Base-by-base conservation (phyloP, 2,113 vertebrate species). In the Paralichthys olivaceus region DNA sequence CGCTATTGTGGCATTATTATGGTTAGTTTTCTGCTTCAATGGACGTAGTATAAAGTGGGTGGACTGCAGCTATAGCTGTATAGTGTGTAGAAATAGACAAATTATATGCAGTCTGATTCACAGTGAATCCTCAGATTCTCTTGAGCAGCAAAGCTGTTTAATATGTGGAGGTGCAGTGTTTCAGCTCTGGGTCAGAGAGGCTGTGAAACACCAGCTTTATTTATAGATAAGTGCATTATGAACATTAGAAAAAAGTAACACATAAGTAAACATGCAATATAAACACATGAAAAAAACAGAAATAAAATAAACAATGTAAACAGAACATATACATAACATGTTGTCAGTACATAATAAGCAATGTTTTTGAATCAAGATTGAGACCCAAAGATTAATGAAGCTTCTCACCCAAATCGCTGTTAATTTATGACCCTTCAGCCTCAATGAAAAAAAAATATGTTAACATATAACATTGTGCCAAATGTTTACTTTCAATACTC, bases 301-400 rank as follows among this genome's bases (percentile, higher is more conserved):
- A 11, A 28, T 12, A 11, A n/a, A 29, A 49, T 49, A 49, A 6
- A 20, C 17, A 49, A 49, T 49, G 17, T 49, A 49, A 20, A 49
- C 15, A 49, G 45, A 49, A 49, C 2, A 19, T 47, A 49, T 40
- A 19, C 6, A 49, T 19, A 51, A 53, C 8, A 22, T 47, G 15
- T 1, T 47, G 13, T 47, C 4, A 17, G 43, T 17, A 47, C 43
- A 15, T 19, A 47, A 47, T 5, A 5, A 17, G 43, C 2, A 5
- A 47, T 17, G 4, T 0, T 47, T 45, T 45, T 15, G 4, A 14
- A 19, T 17, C 14, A 19, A 47, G 43, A 19, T 47, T 5, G 43
- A 47, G 15, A 65, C 56, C 14, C 26, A 55, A 55, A 43, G 32
- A 37, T 53, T 23, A 25, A 65, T 65, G 22, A 75, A 51, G 40